phyloP scores from a whole-genome alignment of 2,888 invertebrate genomes.

The Stenichneumon culpator region DNA sequence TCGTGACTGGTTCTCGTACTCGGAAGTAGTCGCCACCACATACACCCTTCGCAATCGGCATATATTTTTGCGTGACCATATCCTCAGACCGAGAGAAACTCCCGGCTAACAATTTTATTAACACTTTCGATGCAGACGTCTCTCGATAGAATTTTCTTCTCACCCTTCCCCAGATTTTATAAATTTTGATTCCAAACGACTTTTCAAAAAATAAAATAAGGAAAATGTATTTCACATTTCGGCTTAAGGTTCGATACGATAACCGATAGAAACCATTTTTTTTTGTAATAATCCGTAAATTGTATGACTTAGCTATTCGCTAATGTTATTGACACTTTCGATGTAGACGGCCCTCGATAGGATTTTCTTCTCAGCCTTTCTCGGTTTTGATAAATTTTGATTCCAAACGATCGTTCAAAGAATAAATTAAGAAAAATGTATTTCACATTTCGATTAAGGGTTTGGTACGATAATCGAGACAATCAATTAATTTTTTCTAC shows the following conservation, averaged over 20 bases:
- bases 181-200: not conserved
- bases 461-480: not conserved
- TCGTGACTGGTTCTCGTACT: slow-evolving; percentile 30
- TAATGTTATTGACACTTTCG: not conserved
- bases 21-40: not conserved
- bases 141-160: not conserved
- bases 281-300: not conserved
- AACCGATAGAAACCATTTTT: no score
- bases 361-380: not conserved
- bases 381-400: not conserved
- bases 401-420: not conserved
- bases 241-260: no score
- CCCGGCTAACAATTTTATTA: not conserved
- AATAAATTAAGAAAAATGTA: not conserved
- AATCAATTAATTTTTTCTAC: not conserved
- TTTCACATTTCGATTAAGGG: not conserved
- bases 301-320: not conserved
- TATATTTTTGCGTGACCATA: not conserved
- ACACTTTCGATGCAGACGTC: not conserved
- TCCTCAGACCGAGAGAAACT: not conserved
- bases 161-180: not conserved
- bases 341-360: not conserved
- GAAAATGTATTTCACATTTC: no score
- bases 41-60: not conserved
- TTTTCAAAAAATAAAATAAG: not conserved